Evolutionary conservation across 2,888 invertebrate species (phyloP), one percentile per base, ranked within the genome.

Genomic region (Apotomis capreana): DNA sequence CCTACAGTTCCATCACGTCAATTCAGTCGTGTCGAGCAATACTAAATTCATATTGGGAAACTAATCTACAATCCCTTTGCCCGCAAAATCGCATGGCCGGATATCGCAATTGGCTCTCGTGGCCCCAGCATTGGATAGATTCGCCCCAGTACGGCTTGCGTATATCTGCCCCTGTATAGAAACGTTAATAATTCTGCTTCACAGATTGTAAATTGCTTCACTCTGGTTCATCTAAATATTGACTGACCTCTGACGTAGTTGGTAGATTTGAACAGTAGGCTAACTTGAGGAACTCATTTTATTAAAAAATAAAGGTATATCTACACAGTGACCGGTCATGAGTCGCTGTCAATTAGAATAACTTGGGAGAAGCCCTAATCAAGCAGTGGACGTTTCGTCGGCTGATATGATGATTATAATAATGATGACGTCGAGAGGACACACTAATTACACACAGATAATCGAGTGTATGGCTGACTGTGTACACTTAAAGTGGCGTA

Each of bases 161-260:
- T 82, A 81, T 80, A 81, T 44, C 62, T 67, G 64, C 69, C 80
- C 81, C 82, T 81, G 82, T 79, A 81, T 79, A 80, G 78, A 77
- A 58, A 65, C 80, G 79, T 79, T 78, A 74, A 76, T 76, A 78
- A 77, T 76, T 78, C 78, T 77, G 81, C 78, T 78, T 80, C 78
- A 75, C 78, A 85, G 82, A 85, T 84, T 84, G 86, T 84, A 84
- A 83, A 86, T 86, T 85, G 84, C 84, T 81, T 83, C 67, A 67
- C 70, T 77, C 74, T 75, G 74, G 76, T 73, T 73, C 81, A 81
- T 83, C 82, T 83, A 80, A 83, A 83, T 82, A 84, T 83, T 79
- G 80, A 78, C 79, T 80, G 76, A 74, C 77, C 74, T 59, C 52
- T 63, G 73, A 67, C 75, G 68, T 73, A 76, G 76, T 75, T 74